Percentiles rank a stretch among this genome's conserved stretches.
phyloP scores from a whole-genome alignment of 2,888 invertebrate species.

The Pristionchus japonicus region DNA sequence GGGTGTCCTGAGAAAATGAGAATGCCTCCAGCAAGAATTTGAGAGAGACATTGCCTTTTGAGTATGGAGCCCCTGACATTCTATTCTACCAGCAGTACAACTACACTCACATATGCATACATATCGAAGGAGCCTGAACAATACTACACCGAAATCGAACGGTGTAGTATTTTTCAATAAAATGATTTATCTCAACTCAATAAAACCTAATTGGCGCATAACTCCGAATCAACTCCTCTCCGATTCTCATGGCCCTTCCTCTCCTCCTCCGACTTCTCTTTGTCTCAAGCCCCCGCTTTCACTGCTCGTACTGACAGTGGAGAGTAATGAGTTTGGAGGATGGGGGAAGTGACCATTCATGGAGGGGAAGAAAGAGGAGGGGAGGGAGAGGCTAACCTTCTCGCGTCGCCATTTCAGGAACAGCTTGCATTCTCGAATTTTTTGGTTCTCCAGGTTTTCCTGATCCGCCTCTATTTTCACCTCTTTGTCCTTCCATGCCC shows the following conservation, averaged over 20 bases:
- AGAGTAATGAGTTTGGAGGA: conserved; percentile 18
- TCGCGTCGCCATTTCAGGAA: background rate
- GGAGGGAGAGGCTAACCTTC: background rate
- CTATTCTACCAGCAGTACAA: too few species aligned
- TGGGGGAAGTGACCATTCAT: background rate
- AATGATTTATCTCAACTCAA: too few species aligned
- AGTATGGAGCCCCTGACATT: background rate
- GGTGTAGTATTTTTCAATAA: too few species aligned
- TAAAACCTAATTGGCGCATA: too few species aligned
- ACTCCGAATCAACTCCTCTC: background rate
- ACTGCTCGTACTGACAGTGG: background rate
- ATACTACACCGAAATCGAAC: too few species aligned
- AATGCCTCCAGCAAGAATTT: background rate
- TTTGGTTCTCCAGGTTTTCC: background rate
- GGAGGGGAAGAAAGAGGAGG: background rate
- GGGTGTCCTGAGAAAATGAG: background rate
- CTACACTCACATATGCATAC: too few species aligned
- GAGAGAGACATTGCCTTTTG: background rate
- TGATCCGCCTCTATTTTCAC: background rate
- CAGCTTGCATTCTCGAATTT: background rate
- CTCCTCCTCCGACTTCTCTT: background rate
- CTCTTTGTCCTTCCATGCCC: background rate
- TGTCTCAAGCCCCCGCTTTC: conserved; percentile 18
- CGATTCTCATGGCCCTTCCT: background rate
- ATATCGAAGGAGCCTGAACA: too few species aligned